A percentile compares a stretch with the other conserved stretches of the same genome.
Conservation (phyloP, 2,113 vertebrate genomes). For the Onychorhynchus coronatus region DNA sequence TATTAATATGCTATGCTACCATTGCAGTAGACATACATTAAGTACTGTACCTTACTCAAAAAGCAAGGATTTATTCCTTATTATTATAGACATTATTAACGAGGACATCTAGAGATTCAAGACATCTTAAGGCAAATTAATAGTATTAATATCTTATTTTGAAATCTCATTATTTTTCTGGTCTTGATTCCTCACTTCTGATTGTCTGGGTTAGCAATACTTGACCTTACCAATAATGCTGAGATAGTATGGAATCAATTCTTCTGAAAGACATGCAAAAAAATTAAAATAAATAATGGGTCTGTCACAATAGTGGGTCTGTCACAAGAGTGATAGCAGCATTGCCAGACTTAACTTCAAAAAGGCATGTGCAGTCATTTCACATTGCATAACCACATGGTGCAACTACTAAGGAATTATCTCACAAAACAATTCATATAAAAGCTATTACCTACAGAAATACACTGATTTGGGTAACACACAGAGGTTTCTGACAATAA, state of each 20-base stretch:
- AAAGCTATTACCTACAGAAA: not conserved
- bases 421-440: not conserved
- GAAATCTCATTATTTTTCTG: not conserved
- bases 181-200: not conserved
- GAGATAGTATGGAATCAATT: not conserved
- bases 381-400: not conserved
- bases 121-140: not conserved
- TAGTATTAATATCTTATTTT: not conserved
- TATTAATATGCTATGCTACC: not conserved
- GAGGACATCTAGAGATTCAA: not conserved
- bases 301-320: not conserved
- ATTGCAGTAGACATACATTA: not conserved
- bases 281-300: not conserved
- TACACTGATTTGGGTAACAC: not conserved
- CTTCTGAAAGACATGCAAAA: not conserved
- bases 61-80: not conserved
- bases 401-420: not conserved
- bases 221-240: not conserved
- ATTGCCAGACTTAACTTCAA: not conserved
- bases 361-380: fast-evolving
- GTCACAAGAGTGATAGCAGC: not conserved
- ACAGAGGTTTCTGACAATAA: not conserved
- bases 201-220: not conserved
- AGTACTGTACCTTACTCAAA: not conserved
- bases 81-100: not conserved